phyloP scores from a whole-genome alignment of 2,113 vertebrate species.

The Ibidorhyncha struthersii region DNA sequence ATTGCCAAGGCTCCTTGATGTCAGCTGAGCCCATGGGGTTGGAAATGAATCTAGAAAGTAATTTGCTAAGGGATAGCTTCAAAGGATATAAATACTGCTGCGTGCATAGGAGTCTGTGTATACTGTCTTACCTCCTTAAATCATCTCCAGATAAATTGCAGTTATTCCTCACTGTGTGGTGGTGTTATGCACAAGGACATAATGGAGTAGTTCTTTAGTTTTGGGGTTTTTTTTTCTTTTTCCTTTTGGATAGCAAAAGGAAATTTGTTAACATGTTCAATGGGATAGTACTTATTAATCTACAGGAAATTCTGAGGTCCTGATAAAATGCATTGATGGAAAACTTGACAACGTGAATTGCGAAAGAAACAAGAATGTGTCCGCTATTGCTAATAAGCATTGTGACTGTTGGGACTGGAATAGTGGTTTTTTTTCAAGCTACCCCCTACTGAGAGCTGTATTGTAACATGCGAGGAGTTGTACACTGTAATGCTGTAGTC shows the following conservation, averaged over 20 bases:
- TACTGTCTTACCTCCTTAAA: neutral
- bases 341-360: neutral
- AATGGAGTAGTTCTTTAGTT: fast-evolving
- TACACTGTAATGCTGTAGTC: fast-evolving
- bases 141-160: neutral
- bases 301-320: neutral
- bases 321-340: neutral
- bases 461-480: neutral
- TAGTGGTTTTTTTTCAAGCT: neutral
- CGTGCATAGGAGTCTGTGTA: neutral
- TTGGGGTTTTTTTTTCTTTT: neutral
- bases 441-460: neutral
- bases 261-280: neutral
- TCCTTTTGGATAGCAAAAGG: neutral
- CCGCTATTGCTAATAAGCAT: neutral
- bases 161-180: neutral
- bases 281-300: neutral
- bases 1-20: neutral
- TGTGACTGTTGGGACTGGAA: neutral
- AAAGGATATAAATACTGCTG: neutral
- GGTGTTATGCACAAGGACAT: neutral
- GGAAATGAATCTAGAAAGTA: neutral
- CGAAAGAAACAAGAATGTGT: neutral
- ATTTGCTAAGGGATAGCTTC: neutral
- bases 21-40: fast-evolving